A percentile compares a stretch with the other conserved stretches of the same genome.
Evolutionary conservation across 2,113 vertebrate genomes (phyloP).

Genomic region (Phylloscopus trochiloides): DNA sequence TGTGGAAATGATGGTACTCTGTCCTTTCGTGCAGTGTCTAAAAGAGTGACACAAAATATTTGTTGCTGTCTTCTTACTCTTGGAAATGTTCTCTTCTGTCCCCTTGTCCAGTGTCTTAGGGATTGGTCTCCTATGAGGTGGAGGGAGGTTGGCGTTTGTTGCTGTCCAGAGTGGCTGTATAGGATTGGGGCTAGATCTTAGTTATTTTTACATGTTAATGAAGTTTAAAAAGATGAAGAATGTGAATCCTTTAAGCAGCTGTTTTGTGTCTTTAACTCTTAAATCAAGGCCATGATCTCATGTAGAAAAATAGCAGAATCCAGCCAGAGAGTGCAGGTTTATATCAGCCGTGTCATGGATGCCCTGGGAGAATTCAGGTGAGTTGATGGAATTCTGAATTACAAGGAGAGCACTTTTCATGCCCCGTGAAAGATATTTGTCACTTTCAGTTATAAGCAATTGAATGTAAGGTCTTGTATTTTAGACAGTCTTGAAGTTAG

Average conservation of each 20-base stretch:
- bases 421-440: neutral
- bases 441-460: neutral
- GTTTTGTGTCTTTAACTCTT: slow-evolving; percentile 58
- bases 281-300: slow-evolving; percentile 83
- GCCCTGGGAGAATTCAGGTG: slow-evolving; percentile 89
- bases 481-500: neutral
- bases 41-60: neutral
- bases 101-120: neutral
- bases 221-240: neutral
- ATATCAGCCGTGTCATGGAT: slow-evolving; percentile 85
- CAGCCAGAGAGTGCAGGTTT: slow-evolving; percentile 85
- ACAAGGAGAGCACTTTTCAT: neutral
- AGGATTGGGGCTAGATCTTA: neutral
- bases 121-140: neutral
- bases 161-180: neutral
- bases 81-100: neutral
- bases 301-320: slow-evolving; percentile 87
- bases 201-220: slow-evolving; percentile 5
- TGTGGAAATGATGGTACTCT: neutral
- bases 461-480: neutral
- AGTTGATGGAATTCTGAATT: slow-evolving; percentile 41
- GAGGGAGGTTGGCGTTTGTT: slow-evolving; percentile 1
- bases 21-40: neutral
- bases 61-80: neutral
- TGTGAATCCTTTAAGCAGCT: slow-evolving; percentile 14